A percentile compares a stretch with the other conserved stretches of the same genome.
Evolutionary conservation across 2,113 vertebrate species (phyloP).

Genomic region (Petaurus breviceps): DNA sequence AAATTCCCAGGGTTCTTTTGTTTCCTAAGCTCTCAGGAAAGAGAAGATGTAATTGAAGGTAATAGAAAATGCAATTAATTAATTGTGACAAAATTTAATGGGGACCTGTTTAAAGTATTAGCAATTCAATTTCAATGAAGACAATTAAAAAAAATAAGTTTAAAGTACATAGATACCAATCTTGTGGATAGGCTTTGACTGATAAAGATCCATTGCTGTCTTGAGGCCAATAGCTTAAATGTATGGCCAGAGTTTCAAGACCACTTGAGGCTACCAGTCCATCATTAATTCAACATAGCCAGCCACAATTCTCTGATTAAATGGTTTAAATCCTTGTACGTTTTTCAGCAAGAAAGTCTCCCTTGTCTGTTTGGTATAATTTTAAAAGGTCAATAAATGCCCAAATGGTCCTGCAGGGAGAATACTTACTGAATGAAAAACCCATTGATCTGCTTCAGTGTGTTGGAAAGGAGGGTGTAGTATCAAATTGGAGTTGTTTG

Average conservation of each 20-base stretch:
- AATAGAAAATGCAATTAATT: conserved; percentile 68
- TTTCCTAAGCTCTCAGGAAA: conserved; percentile 52
- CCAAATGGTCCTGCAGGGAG: neutral
- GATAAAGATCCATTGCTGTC: neutral
- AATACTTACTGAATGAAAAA: conserved; percentile 2
- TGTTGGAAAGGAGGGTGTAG: neutral
- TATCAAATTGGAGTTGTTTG: neutral
- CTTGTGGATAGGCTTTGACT: neutral
- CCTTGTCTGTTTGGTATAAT: conserved; percentile 5
- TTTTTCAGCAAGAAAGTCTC: conserved; percentile 15
- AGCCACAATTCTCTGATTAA: neutral
- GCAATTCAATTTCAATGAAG: neutral
- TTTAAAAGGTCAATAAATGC: conserved; percentile 29
- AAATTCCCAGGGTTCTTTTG: conserved; percentile 51
- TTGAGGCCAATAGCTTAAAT: neutral
- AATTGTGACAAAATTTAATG: neutral
- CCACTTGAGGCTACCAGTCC: neutral
- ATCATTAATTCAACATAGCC: neutral
- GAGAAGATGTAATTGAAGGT: conserved; percentile 63
- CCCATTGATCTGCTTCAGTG: neutral
- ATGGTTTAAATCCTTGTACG: conserved; percentile 3
- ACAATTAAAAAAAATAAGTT: neutral
- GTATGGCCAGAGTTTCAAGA: neutral
- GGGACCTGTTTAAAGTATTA: conserved; percentile 37
- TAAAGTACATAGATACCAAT: neutral